These are phyloP conservation scores for Ecdyonurus torrentis DNA, from an alignment of 2,888 invertebrate species.

Conservation along the genomic window DNA sequence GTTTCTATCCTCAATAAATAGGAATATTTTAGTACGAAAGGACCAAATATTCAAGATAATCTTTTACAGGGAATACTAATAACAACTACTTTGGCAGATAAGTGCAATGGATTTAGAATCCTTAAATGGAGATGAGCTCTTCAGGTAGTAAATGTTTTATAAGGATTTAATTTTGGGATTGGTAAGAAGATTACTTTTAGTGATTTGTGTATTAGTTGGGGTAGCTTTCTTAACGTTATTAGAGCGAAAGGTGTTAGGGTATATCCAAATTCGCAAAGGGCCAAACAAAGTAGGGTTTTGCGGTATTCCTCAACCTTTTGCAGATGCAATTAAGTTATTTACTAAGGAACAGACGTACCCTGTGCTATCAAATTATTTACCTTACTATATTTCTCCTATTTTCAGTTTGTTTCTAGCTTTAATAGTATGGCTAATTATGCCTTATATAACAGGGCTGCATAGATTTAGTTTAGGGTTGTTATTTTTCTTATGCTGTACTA, in stretches of 20 bases:
- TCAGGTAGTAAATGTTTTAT: slow-evolving; percentile 22
- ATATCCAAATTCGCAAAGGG: slow-evolving; percentile 56
- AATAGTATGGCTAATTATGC: slow-evolving; percentile 38
- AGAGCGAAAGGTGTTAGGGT: slow-evolving; percentile 45
- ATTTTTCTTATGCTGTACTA: slow-evolving; percentile 46
- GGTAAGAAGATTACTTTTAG: slow-evolving; percentile 22
- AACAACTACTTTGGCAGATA: slow-evolving; percentile 43
- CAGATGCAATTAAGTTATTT: slow-evolving; percentile 57
- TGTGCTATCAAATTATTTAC: slow-evolving; percentile 37
- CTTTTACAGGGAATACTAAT: slow-evolving; percentile 25
- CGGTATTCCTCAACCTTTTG: slow-evolving; percentile 50
- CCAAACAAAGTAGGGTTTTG: slow-evolving; percentile 49
- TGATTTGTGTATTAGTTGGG: slow-evolving; percentile 41
- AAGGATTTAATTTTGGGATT: slow-evolving; percentile 28
- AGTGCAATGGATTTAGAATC: slow-evolving; percentile 55
- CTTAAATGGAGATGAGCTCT: slow-evolving; percentile 31
- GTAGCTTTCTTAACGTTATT: slow-evolving; percentile 56
- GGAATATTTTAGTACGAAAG: slow-evolving; percentile 62
- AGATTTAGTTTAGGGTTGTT: slow-evolving; percentile 40
- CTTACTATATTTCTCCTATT: slow-evolving; percentile 35
- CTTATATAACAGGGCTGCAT: slow-evolving; percentile 35
- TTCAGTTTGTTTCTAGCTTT: slow-evolving; percentile 40
- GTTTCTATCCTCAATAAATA: slow-evolving; percentile 55
- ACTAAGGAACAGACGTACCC: slow-evolving; percentile 42
- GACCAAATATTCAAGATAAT: slow-evolving; percentile 42